These are phyloP conservation scores for Microplitis demolitor DNA, from an alignment of 1,140 invertebrate species.

Conservation along the genomic window DNA sequence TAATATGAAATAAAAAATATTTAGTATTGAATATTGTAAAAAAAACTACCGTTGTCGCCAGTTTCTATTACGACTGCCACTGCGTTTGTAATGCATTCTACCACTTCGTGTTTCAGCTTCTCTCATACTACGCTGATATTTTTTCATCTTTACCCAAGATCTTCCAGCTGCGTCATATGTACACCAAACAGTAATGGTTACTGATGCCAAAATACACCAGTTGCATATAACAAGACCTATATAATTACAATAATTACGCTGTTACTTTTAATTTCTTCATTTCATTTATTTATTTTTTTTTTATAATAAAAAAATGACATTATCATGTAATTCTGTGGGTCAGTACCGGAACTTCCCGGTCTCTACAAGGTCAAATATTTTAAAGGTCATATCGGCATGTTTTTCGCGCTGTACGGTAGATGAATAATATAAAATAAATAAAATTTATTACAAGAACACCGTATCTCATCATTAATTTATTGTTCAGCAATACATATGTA, in stretches of 20 bases:
- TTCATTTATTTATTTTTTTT: not conserved
- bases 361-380: no score
- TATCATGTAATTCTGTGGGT: no score
- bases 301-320: not conserved
- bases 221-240: conserved; percentile 82
- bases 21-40: not conserved
- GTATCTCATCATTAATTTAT: no score
- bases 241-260: not conserved
- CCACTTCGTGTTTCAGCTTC: conserved; percentile 68
- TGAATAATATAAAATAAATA: no score
- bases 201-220: conserved; percentile 75
- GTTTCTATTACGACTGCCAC: conserved; percentile 79
- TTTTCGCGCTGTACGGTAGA: no score
- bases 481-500: no score
- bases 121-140: conserved; percentile 83
- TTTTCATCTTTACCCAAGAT: conserved; percentile 94
- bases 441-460: no score
- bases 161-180: conserved; percentile 85
- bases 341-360: no score
- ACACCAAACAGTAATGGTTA: conserved; percentile 84
- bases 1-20: not conserved
- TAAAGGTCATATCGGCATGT: no score
- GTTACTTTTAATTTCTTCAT: no score
- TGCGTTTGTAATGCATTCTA: conserved; percentile 77
- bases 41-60: conserved; percentile 80